phyloP scores from a whole-genome alignment of 2,888 invertebrate genomes.

The Ernsta delagoae region DNA sequence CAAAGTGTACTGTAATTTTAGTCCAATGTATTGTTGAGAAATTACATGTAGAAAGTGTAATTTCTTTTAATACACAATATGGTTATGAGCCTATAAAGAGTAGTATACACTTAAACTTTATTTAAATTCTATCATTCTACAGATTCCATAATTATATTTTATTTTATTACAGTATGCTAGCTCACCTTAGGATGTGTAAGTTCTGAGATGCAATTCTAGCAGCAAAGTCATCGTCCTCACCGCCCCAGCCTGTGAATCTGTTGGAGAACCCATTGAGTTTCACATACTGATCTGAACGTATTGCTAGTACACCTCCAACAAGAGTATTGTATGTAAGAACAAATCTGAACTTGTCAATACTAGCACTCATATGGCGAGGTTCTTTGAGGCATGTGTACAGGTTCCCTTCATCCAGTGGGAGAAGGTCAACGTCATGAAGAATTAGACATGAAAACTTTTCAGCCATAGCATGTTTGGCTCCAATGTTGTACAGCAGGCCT shows the following conservation, averaged over 20 bases:
- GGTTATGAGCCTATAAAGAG: neutral
- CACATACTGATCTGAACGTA: conserved; percentile 62
- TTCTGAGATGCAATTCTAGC: conserved; percentile 53
- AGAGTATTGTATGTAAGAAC: conserved; percentile 56
- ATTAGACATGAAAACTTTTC: conserved; percentile 92
- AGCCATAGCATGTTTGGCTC: conserved; percentile 90
- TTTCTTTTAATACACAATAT: neutral
- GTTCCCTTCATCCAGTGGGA: conserved; percentile 92
- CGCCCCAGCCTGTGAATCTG: conserved; percentile 74
- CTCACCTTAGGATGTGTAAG: conserved; percentile 61
- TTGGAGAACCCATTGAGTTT: conserved; percentile 72
- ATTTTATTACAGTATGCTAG: neutral
- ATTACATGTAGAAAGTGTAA: neutral
- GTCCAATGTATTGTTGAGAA: neutral
- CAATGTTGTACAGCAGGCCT: conserved; percentile 94
- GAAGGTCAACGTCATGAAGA: conserved; percentile 95
- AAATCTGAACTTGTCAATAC: conserved; percentile 89
- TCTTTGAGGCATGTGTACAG: conserved; percentile 91
- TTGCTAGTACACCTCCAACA: conserved; percentile 72
- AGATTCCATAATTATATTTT: neutral
- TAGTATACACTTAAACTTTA: neutral
- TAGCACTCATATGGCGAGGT: conserved; percentile 95
- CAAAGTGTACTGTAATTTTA: neutral
- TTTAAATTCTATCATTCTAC: neutral
- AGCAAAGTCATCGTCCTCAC: conserved; percentile 76